Base-by-base conservation (phyloP, 2,888 invertebrate genomes). In the Belgica antarctica region DNA sequence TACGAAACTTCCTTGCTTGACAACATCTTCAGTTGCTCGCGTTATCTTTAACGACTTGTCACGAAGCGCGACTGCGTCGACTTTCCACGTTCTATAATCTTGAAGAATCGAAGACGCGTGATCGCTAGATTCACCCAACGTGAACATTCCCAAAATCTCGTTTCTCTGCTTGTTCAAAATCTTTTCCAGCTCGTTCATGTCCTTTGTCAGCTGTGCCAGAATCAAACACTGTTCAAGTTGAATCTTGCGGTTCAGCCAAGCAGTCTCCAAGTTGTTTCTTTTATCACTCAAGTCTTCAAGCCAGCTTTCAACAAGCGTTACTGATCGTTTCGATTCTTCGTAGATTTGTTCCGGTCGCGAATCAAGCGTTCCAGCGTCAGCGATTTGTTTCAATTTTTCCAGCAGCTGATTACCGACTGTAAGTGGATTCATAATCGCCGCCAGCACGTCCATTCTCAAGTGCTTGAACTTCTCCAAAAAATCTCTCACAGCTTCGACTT, bases 181-280 rank as follows among this genome's bases (percentile, higher is more conserved):
- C 19, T 85, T 82, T 75, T 88, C 87, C 28, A 89, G 78, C 73
- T 86, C 84, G 62, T 85, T 81, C 65, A 92, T 81, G 77, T 91
- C 92, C 61, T 85, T 84, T 62, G 89, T 89, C 36, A 92, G 80
- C 74, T 89, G 81, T 62, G 89, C 87, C 71, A 91, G 80, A 36
- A 89, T 89, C 71, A 90, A 80, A 74, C 90, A 89, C 77, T 92
- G 90, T 76, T 92, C 91, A 74, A 92, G 81, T 76, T 90, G 87
- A 5, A 85, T 83, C 78, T 90, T 89, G 73, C 90, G 82, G 74
- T 83, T 85, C 74, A 84, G 85, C 81, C 88, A 88, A 46, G 84
- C 83, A 7, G 82, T 81, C 77, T 92, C 92, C 71, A 92, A 81
- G 73, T 85, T 81, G 75, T 88, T 86, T 72, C 92, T 82, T 74